phyloP scores from a whole-genome alignment of 1,140 invertebrate species.

The Ceratoteleas bidentatus region DNA sequence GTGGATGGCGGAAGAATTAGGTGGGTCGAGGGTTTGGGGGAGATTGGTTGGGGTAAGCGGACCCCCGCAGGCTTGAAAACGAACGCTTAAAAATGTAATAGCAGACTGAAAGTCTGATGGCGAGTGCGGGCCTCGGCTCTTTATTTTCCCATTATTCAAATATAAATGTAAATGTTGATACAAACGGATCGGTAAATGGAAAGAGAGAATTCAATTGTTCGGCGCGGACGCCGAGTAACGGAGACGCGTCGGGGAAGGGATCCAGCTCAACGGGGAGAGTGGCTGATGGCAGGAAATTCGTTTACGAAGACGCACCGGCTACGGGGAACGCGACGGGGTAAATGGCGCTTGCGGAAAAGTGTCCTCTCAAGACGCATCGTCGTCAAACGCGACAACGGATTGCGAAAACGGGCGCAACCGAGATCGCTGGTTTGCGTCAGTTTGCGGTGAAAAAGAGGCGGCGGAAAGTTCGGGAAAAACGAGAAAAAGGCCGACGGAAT shows the following conservation, averaged over 20 bases:
- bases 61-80: slow-evolving; percentile 77
- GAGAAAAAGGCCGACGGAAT: too few species aligned
- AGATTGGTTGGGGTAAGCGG: slow-evolving; percentile 67
- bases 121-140: slow-evolving; percentile 72
- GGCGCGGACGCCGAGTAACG: slow-evolving; percentile 67
- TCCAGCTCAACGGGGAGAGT: slow-evolving; percentile 44
- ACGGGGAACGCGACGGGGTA: slow-evolving; percentile 66
- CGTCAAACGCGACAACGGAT: too few species aligned
- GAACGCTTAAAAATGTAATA: slow-evolving; percentile 82
- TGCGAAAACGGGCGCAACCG: too few species aligned
- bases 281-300: slow-evolving; percentile 77
- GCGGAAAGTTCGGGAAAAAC: too few species aligned
- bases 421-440: too few species aligned
- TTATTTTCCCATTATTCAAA: slow-evolving; percentile 82
- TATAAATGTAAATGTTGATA: slow-evolving; percentile 83
- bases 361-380: slow-evolving; percentile 67
- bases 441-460: too few species aligned
- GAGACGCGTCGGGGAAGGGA: slow-evolving; percentile 55
- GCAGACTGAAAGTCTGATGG: slow-evolving; percentile 74
- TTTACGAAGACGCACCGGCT: slow-evolving; percentile 80
- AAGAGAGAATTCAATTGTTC: slow-evolving; percentile 82
- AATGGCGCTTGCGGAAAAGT: slow-evolving; percentile 62
- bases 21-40: slow-evolving; percentile 48
- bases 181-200: slow-evolving; percentile 82
- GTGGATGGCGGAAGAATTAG: slow-evolving; percentile 60